phyloP scores from a whole-genome alignment of 2,797 vertebrate species.

The Morus bassanus region DNA sequence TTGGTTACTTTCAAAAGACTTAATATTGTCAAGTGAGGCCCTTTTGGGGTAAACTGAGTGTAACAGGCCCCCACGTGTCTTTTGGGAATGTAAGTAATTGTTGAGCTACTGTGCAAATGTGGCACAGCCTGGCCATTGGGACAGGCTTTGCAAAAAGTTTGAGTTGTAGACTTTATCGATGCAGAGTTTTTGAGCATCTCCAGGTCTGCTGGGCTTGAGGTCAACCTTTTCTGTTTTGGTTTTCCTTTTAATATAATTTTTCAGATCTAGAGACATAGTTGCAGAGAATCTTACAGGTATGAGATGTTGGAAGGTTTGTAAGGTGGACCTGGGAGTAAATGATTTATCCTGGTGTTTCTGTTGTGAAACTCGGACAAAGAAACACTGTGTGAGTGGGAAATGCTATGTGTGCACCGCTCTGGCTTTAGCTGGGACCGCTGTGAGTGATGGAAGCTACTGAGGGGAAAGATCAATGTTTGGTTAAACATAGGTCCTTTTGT shows the following conservation, averaged over 20 bases:
- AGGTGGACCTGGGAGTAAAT: neutral
- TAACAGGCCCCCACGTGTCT: neutral
- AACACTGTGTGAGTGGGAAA: neutral
- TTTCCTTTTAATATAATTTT: neutral
- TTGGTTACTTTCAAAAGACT: neutral
- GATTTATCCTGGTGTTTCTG: neutral
- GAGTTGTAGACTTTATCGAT: neutral
- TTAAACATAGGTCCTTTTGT: neutral
- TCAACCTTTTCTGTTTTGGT: neutral
- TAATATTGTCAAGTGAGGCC: neutral
- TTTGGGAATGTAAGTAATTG: neutral
- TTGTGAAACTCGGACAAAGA: neutral
- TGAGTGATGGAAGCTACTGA: neutral
- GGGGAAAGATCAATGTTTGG: neutral
- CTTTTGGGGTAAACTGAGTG: neutral
- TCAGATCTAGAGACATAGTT: neutral
- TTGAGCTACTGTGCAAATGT: neutral
- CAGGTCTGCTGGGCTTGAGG: neutral
- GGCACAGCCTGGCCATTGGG: neutral
- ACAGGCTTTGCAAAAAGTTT: neutral
- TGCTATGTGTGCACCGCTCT: accelerated
- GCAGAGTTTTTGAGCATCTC: neutral
- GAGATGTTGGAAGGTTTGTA: neutral
- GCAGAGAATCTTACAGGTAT: neutral
- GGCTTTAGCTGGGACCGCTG: accelerated